Conservation (phyloP, 2,797 vertebrate genomes). For the Pogoniulus pusillus region DNA sequence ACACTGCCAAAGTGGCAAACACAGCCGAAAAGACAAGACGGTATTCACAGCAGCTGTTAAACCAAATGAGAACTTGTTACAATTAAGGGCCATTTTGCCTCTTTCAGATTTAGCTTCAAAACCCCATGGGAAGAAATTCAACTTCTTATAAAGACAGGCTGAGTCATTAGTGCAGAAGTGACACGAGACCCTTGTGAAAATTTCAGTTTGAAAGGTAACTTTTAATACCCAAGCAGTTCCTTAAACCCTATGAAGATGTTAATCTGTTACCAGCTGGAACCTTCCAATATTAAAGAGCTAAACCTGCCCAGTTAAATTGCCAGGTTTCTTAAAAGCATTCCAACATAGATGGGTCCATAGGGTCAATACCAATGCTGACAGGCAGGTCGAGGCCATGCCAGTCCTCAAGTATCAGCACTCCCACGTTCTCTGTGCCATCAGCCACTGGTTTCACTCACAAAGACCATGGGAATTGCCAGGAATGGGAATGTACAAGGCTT, state of each 20-base stretch:
- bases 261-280: background rate
- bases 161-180: background rate
- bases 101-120: slow-evolving; percentile 41
- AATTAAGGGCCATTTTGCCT: slow-evolving; percentile 11
- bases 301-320: background rate
- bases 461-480: background rate
- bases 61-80: slow-evolving; percentile 49
- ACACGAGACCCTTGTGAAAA: background rate
- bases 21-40: slow-evolving; percentile 16
- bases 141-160: slow-evolving; percentile 16
- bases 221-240: background rate
- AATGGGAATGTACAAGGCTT: background rate
- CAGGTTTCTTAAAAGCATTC: background rate
- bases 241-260: slow-evolving; percentile 16
- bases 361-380: background rate
- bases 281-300: background rate
- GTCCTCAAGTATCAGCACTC: background rate
- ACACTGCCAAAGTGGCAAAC: slow-evolving; percentile 26
- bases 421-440: background rate
- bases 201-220: slow-evolving; percentile 27
- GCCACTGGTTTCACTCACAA: background rate
- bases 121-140: slow-evolving; percentile 17
- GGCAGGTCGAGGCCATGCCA: background rate
- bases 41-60: slow-evolving; percentile 51
- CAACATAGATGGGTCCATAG: background rate